Conservation (phyloP, 2,888 invertebrate species). For the Theretra japonica region DNA sequence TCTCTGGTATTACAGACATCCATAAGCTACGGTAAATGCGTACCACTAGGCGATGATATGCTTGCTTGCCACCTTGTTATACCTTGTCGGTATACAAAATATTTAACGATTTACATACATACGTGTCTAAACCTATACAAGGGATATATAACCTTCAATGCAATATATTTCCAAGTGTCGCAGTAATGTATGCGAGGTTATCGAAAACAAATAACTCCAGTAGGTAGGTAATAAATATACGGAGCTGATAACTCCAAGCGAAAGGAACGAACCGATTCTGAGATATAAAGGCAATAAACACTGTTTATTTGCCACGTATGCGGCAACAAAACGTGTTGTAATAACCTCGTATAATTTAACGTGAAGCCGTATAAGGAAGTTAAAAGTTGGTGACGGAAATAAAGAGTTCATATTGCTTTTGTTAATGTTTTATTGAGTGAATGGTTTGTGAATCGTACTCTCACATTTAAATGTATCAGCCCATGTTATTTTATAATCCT, state of each 20-base stretch:
- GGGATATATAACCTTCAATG: neutral
- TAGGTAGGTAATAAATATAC: constrained; percentile 12
- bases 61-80: too few species aligned
- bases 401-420: neutral
- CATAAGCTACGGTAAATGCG: too few species aligned
- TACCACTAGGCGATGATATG: too few species aligned
- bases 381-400: neutral
- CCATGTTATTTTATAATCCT: too few species aligned
- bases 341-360: constrained; percentile 19
- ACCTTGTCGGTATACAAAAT: too few species aligned
- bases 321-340: constrained; percentile 16
- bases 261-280: constrained; percentile 20
- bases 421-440: neutral
- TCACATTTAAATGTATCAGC: too few species aligned
- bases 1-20: too few species aligned
- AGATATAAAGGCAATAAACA: constrained; percentile 23
- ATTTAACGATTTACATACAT: neutral
- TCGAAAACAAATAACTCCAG: constrained; percentile 23
- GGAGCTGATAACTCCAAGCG: constrained; percentile 13
- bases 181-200: constrained; percentile 12
- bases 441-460: neutral
- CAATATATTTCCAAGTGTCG: neutral
- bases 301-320: constrained; percentile 21
- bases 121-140: neutral
- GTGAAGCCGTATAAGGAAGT: neutral